Evolutionary conservation across 1,140 invertebrate species (phyloP).

Genomic region (Metopolophium dirhodum): DNA sequence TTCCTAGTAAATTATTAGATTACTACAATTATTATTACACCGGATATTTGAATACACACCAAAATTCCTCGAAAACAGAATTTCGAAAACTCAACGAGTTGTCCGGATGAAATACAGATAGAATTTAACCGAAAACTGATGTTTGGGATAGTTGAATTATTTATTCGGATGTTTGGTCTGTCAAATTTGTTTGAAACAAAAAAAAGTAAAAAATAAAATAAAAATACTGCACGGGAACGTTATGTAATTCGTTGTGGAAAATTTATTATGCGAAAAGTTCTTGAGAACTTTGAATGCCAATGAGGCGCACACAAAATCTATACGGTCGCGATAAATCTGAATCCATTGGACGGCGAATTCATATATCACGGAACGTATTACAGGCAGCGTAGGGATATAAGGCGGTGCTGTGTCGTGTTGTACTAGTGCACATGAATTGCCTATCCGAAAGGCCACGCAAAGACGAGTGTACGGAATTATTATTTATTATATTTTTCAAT

Average conservation of each 20-base stretch:
- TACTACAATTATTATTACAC: neutral
- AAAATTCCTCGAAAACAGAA: neutral
- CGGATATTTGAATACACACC: neutral
- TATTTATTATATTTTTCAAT: constrained; percentile 23
- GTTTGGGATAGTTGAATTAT: neutral
- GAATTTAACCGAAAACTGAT: neutral
- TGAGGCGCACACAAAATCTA: neutral
- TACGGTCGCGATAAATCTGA: neutral
- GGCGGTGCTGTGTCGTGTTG: neutral
- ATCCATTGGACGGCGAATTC: neutral
- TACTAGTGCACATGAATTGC: constrained; percentile 25
- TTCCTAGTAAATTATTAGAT: neutral
- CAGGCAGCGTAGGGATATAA: neutral
- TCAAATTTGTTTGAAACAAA: constrained; percentile 7
- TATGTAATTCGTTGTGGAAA: neutral
- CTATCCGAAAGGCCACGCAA: neutral
- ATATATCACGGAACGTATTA: neutral
- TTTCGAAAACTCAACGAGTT: neutral
- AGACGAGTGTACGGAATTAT: neutral
- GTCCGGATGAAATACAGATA: neutral
- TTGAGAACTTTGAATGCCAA: constrained; percentile 12
- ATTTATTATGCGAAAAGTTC: neutral
- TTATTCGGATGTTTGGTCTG: constrained; percentile 5
- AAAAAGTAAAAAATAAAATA: too few relatives aligned
- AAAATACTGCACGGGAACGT: neutral